A percentile compares a stretch with the other conserved stretches of the same genome.
Conservation (phyloP, 2,888 invertebrate genomes). For the Vanessa cardui region DNA sequence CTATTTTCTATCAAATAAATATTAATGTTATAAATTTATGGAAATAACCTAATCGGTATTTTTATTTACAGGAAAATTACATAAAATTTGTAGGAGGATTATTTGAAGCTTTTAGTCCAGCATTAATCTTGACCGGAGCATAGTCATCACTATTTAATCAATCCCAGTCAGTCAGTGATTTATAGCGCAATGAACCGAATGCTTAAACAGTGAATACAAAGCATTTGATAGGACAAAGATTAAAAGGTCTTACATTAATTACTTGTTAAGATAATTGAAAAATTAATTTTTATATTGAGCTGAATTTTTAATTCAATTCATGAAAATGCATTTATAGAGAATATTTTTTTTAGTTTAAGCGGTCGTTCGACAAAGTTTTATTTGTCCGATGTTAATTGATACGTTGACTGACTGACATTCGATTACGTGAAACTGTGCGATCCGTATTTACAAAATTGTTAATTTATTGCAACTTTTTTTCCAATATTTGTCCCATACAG, state of each 20-base stretch:
- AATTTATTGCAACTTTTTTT: no score
- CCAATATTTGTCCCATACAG: no score
- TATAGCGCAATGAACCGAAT: slow-evolving; percentile 55
- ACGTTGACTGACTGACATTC: slow-evolving; percentile 9
- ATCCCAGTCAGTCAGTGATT: slow-evolving; percentile 61
- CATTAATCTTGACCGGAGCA: slow-evolving; percentile 65
- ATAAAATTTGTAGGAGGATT: neutral
- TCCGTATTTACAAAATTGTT: no score
- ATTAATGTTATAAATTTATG: no score
- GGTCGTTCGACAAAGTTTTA: neutral
- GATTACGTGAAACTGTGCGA: neutral
- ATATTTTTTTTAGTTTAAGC: neutral
- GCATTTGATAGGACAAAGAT: slow-evolving; percentile 11
- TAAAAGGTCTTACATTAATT: slow-evolving; percentile 14
- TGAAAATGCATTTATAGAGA: neutral
- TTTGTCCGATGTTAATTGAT: neutral
- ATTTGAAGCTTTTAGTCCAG: slow-evolving; percentile 21
- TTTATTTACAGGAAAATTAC: neutral
- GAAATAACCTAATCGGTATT: neutral
- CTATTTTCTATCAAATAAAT: no score
- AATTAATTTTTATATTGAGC: neutral
- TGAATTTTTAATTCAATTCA: neutral
- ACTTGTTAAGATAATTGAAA: neutral
- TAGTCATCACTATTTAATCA: slow-evolving; percentile 70
- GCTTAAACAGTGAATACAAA: slow-evolving; percentile 41